Evolutionary conservation across 2,797 vertebrate genomes (phyloP).

Genomic region (Tamandua tetradactyla): DNA sequence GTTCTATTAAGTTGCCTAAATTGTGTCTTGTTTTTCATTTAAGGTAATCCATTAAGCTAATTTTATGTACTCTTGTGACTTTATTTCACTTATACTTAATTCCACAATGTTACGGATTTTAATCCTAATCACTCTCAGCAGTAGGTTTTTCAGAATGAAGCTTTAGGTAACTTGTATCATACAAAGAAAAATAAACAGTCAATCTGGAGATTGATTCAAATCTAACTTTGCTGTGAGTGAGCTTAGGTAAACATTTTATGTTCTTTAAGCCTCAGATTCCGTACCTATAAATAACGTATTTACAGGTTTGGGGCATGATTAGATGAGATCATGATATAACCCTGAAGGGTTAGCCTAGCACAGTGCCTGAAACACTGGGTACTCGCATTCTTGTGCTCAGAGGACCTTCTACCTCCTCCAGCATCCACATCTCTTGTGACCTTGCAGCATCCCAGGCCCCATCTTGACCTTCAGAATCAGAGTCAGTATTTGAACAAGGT

Average conservation of each 20-base stretch:
- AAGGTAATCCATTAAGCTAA: not conserved
- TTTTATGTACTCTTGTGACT: not conserved
- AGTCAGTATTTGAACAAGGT: not conserved
- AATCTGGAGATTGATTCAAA: not conserved
- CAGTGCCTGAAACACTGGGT: fast-evolving
- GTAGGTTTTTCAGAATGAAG: not conserved
- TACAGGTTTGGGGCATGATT: not conserved
- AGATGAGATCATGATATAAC: not conserved
- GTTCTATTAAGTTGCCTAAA: not conserved
- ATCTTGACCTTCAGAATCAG: not conserved
- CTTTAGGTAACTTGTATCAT: not conserved
- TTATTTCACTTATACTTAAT: conserved; percentile 36
- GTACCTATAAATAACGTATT: not conserved
- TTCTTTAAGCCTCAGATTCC: not conserved
- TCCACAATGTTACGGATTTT: conserved; percentile 21
- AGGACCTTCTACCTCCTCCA: not conserved
- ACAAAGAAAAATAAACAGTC: not conserved
- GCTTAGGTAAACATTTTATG: not conserved
- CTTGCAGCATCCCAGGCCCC: not conserved
- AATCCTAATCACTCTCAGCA: not conserved
- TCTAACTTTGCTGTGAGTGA: not conserved
- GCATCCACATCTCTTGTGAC: not conserved
- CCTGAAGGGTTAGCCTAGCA: not conserved
- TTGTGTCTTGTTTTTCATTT: not conserved
- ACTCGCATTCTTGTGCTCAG: not conserved